These are phyloP conservation scores for Lithosia quadra DNA, from an alignment of 2,888 invertebrate species.

Conservation along the genomic window DNA sequence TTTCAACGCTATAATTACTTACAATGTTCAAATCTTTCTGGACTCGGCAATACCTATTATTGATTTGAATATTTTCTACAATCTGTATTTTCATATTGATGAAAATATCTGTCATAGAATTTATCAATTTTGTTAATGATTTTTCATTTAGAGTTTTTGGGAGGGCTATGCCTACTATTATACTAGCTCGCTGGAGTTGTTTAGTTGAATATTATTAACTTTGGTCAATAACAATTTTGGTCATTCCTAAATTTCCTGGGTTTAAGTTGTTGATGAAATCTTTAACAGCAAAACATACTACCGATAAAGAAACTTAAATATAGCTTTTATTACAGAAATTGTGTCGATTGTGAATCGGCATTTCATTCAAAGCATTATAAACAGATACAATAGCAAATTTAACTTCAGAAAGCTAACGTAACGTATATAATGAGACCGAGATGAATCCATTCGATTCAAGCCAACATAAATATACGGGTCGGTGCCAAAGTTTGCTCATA, in stretches of 20 bases:
- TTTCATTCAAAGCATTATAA: neutral
- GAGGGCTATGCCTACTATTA: neutral
- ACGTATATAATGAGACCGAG: conserved; percentile 40
- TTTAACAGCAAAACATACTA: neutral
- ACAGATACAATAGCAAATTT: conserved; percentile 10
- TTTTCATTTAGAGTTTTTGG: too few relatives aligned
- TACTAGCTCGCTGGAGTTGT: too few relatives aligned
- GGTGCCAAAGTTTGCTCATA: conserved; percentile 47
- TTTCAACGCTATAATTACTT: conserved; percentile 4
- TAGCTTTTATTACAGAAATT: neutral
- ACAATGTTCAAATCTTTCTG: neutral
- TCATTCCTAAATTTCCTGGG: neutral
- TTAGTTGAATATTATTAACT: neutral
- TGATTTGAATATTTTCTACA: neutral
- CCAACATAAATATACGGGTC: conserved; percentile 45
- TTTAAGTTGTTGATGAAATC: neutral
- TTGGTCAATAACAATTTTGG: neutral
- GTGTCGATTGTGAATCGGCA: conserved; percentile 4
- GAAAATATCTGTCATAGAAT: neutral
- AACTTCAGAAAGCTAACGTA: conserved; percentile 20
- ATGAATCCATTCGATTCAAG: conserved; percentile 37
- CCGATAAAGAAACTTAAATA: neutral
- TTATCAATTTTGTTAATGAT: neutral
- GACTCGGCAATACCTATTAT: neutral
- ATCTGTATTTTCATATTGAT: neutral